Evolutionary conservation across 2,888 invertebrate species (phyloP).

Genomic region (Protodeltote pygarga): DNA sequence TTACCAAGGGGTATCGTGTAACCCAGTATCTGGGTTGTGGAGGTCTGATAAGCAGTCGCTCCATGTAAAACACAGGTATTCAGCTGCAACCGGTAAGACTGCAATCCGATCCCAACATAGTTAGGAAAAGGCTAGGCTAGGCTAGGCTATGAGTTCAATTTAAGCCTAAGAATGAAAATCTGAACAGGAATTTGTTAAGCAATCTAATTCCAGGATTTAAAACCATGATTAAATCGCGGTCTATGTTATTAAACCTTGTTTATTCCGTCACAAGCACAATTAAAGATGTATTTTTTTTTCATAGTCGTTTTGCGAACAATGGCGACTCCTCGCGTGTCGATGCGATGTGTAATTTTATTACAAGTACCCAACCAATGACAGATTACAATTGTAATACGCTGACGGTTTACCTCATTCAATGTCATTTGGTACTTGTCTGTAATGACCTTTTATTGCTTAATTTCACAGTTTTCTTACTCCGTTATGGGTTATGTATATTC

Average conservation of each 20-base stretch:
- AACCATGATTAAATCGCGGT: neutral
- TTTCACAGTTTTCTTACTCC: constrained; percentile 36
- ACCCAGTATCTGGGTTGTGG: no score
- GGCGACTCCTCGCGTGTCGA: constrained; percentile 54
- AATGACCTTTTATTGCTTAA: constrained; percentile 37
- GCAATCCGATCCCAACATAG: no score
- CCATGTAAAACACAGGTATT: no score
- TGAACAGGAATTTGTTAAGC: no score
- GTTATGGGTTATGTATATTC: constrained; percentile 1
- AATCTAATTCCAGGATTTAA: constrained; percentile 5
- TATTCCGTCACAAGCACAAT: constrained; percentile 45
- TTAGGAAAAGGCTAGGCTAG: no score
- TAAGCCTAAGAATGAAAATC: no score
- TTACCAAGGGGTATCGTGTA: no score
- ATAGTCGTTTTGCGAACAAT: constrained; percentile 47
- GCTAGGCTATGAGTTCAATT: no score
- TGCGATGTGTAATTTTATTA: constrained; percentile 57
- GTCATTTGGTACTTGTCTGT: constrained; percentile 50
- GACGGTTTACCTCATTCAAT: constrained; percentile 51
- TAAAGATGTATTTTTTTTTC: constrained; percentile 52
- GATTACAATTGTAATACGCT: constrained; percentile 51
- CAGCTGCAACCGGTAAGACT: no score
- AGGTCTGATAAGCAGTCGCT: no score
- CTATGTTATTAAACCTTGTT: constrained; percentile 7
- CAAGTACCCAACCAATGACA: constrained; percentile 50